These are phyloP conservation scores for Tamandua tetradactyla DNA, from an alignment of 2,797 vertebrate species.

Conservation along the genomic window DNA sequence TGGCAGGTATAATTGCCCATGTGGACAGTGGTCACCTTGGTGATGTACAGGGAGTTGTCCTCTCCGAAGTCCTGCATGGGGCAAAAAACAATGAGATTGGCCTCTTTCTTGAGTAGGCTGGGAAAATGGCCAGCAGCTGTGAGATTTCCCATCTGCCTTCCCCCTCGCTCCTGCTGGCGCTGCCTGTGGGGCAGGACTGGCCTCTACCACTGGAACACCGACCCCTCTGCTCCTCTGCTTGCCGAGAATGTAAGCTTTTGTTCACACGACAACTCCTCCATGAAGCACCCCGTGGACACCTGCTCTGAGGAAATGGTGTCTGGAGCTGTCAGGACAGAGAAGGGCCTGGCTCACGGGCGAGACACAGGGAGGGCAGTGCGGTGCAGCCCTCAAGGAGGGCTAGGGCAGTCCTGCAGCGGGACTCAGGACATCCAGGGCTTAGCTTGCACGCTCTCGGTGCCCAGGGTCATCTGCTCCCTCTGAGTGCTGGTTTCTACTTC, in stretches of 20 bases:
- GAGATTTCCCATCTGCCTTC: too few species aligned
- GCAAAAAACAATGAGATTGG: constrained; percentile 59
- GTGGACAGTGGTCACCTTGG: constrained; percentile 98
- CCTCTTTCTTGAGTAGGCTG: constrained; percentile 38
- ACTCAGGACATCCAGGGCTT: neutral
- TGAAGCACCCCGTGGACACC: fast-evolving
- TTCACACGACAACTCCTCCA: neutral
- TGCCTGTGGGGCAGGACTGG: neutral
- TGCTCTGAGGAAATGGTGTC: neutral
- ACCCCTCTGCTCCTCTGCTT: fast-evolving
- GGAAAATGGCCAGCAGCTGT: too few species aligned
- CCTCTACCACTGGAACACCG: fast-evolving
- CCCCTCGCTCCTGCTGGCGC: neutral
- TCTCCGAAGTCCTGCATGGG: constrained; percentile 95
- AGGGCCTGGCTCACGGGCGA: neutral
- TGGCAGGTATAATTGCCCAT: constrained; percentile 99
- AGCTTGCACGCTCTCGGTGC: neutral
- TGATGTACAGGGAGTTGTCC: constrained; percentile 97
- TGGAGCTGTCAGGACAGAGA: neutral
- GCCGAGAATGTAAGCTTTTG: neutral
- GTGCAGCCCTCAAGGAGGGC: fast-evolving
- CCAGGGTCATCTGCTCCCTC: fast-evolving
- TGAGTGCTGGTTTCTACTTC: neutral
- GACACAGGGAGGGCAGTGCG: neutral
- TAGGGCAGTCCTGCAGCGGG: neutral